Evolutionary conservation across 2,797 vertebrate species (phyloP), one percentile per base, ranked within the genome.

Genomic region (Manis javanica): DNA sequence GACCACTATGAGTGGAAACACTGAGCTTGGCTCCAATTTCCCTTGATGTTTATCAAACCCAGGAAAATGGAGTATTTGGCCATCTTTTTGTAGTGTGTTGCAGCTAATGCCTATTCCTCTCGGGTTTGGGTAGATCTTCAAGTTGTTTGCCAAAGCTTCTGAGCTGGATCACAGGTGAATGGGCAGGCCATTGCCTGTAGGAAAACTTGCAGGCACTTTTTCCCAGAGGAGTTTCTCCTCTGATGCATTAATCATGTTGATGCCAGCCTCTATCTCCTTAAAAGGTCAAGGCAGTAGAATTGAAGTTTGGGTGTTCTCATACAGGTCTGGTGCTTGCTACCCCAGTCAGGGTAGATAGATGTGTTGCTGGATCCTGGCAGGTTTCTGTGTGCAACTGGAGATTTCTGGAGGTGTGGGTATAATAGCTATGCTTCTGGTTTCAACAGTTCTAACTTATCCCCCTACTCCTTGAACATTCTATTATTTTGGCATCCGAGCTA

Each of bases 391-490:
- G 29, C 46, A 31, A 37, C 24, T 92, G 75, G 49, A 71, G 26
- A n/a, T 39, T 21, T 71, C 90, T 18, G 37, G 59, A 78, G 64
- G 34, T 15, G 34, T 29, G 46, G 23, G 29, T 26, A 0, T 14
- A 3, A 10, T 77, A 92, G 87, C 72, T 34, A 13, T 13, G 18
- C 64, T 55, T 94, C 72, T 63, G 14, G 34, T 93, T 66, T 87
- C 71, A 59, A 53, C 42, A 53, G 0, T 69, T 91, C 66, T 34
- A 81, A 72, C 79, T 68, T 31, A 5, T 16, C 14, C 61, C 61
- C 29, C 51, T 78, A 88, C 84, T 87, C 89, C 94, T 93, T 90
- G 75, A 93, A 93, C 63, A 87, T 46, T 63, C 84, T 93, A 3
- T 92, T 94, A 59, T 89, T 77, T 96, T 91, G 87, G 89, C 69